Percentiles rank a stretch among this genome's conserved stretches.
These are phyloP conservation scores for Lepeophtheirus nordmannii DNA, from an alignment of 2,888 invertebrate species.

Conservation along the genomic window DNA sequence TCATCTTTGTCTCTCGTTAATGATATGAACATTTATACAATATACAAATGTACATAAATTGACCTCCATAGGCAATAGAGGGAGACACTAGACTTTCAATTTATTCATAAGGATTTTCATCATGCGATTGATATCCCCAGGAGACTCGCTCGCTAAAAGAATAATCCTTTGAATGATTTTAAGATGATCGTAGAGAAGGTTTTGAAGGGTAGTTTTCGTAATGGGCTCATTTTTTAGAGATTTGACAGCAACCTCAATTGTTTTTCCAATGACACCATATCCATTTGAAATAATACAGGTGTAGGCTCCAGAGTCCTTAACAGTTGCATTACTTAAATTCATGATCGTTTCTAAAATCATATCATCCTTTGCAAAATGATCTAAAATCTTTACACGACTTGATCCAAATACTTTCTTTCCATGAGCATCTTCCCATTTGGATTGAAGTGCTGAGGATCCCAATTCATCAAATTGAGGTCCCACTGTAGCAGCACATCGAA, in stretches of 20 bases:
- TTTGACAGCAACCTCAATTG: neutral
- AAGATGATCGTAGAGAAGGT: neutral
- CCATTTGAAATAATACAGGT: constrained; percentile 14
- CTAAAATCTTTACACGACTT: neutral
- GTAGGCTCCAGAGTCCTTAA: neutral
- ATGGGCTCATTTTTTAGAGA: neutral
- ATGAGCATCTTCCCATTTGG: neutral
- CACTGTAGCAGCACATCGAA: neutral
- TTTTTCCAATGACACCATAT: constrained; percentile 10
- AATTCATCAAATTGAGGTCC: constrained; percentile 10
- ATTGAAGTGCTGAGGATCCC: neutral
- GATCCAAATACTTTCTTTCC: neutral
- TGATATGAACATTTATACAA: too few relatives aligned
- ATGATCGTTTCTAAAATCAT: constrained; percentile 1
- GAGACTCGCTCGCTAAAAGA: neutral
- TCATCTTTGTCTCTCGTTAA: too few relatives aligned
- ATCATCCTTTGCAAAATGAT: constrained; percentile 9
- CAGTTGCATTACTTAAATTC: neutral
- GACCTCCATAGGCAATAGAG: too few relatives aligned
- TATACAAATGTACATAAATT: too few relatives aligned
- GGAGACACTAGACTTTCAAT: neutral
- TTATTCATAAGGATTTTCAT: neutral
- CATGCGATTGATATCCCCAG: neutral
- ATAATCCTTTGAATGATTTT: neutral
- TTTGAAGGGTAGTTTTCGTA: neutral